Base-by-base conservation (phyloP, 2,888 invertebrate species). In the Entomobrya proxima region DNA sequence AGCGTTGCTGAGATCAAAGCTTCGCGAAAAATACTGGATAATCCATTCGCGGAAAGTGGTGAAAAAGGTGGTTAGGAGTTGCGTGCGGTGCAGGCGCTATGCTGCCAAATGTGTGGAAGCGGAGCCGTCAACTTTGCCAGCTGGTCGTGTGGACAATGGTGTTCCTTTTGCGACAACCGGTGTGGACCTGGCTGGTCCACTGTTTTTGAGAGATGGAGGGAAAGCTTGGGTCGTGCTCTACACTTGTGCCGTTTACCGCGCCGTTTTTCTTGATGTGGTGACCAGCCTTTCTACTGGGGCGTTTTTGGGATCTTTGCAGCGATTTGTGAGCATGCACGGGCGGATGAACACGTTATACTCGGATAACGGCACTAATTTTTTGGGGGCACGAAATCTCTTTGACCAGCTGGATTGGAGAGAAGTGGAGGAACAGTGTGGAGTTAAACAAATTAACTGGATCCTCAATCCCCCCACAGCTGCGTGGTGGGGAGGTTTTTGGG, bases 381-480 rank as follows among this genome's bases (percentile, higher is more conserved):
- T 90, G 1, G 91, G 92, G 0, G n/a, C n/a, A n/a, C n/a, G n/a
- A n/a, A n/a, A n/a, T n/a, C n/a, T 92, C 15, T 92, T 93, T 88
- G 92, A 92, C 87, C 93, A 0, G 93, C 93, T 88, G 93, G 93
- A 89, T 13, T 18, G 27, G 58, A 79, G 35, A 4, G 1, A 32
- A n/a, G 18, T 40, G 18, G 35, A 21, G 21, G 2, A 15, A 4
- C n/a, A 7, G 2, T 2, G n/a, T 2, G 9, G 11, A 4, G 40
- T 37, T 9, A 15, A 37, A 1, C 2, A 15, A 2, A 85, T 85
- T 24, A 3, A 61, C 13, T 85, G 85, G 85, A 27, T 7, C 0
- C 50, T 76, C 21, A 64, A 13, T 15, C 50, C 52, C 7, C 58
- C 74, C 0, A 21, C 35, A 2, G 81, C 74, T 11, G n/a, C 81